Evolutionary conservation across 2,888 invertebrate genomes (phyloP).

Genomic region (Chironomus riparius): DNA sequence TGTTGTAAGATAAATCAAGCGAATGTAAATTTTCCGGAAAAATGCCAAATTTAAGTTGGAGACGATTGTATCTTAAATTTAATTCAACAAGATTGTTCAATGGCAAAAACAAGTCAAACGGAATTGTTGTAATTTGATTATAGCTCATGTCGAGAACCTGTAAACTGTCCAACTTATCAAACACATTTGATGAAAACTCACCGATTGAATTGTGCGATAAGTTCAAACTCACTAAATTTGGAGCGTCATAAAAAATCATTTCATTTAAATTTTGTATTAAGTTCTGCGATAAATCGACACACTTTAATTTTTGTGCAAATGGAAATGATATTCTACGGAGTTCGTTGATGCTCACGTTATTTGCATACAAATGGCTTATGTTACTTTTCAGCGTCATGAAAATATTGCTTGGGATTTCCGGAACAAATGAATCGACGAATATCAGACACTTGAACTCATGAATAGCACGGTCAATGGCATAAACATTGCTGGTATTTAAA

Average conservation of each 20-base stretch:
- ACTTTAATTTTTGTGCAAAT: background rate
- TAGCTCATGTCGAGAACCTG: background rate
- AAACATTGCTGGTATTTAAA: background rate
- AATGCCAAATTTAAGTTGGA: constrained; percentile 8
- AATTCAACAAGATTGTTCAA: background rate
- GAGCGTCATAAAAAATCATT: constrained; percentile 5
- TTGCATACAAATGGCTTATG: constrained; percentile 16
- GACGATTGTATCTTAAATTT: background rate
- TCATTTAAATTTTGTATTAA: background rate
- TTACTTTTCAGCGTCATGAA: background rate
- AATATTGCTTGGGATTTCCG: constrained; percentile 10
- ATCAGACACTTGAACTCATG: constrained; percentile 17
- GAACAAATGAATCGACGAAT: background rate
- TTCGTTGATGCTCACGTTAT: background rate
- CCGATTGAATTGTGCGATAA: background rate
- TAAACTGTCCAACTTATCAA: constrained; percentile 4
- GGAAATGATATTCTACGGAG: constrained; percentile 9
- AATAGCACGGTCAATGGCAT: background rate
- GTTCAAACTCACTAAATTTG: background rate
- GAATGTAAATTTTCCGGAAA: background rate
- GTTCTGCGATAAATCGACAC: background rate
- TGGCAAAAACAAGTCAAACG: constrained; percentile 11
- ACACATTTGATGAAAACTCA: constrained; percentile 9
- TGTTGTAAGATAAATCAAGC: background rate
- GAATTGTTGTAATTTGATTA: constrained; percentile 6